Conservation (phyloP, 2,888 invertebrate species). For the Anaspis maculata region DNA sequence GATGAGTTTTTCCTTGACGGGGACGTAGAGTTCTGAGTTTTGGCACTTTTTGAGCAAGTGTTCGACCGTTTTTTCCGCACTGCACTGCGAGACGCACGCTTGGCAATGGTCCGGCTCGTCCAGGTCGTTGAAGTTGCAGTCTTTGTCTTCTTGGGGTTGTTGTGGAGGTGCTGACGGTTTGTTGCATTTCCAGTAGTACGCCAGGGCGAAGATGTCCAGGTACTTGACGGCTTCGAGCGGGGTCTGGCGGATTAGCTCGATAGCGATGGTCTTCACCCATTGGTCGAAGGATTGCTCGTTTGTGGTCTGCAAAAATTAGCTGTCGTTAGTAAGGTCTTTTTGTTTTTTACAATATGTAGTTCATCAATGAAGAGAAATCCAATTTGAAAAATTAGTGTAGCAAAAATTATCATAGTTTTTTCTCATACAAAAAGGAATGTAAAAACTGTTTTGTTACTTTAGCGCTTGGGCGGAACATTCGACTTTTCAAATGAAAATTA, state of each 20-base stretch:
- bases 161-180: no score
- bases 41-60: conserved; percentile 47
- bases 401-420: no score
- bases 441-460: no score
- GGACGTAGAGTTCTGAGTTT: conserved; percentile 56
- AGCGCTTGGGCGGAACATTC: no score
- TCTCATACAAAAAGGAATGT: no score
- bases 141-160: conserved; percentile 20
- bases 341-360: background rate
- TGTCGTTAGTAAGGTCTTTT: background rate
- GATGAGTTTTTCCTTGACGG: conserved; percentile 61
- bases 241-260: conserved; percentile 67
- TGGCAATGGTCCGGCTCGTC: conserved; percentile 2
- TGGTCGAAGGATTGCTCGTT: conserved; percentile 61
- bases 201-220: conserved; percentile 59
- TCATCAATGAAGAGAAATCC: conserved; percentile 6
- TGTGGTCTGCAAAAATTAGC: conserved; percentile 51
- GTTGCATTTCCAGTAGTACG: conserved; percentile 36
- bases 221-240: conserved; percentile 65
- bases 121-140: conserved; percentile 30
- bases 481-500: no score
- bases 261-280: conserved; percentile 67
- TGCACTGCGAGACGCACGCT: conserved; percentile 1
- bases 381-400: no score
- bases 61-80: conserved; percentile 42